phyloP scores from a whole-genome alignment of 2,888 invertebrate genomes.

The Melinaea menophilus region DNA sequence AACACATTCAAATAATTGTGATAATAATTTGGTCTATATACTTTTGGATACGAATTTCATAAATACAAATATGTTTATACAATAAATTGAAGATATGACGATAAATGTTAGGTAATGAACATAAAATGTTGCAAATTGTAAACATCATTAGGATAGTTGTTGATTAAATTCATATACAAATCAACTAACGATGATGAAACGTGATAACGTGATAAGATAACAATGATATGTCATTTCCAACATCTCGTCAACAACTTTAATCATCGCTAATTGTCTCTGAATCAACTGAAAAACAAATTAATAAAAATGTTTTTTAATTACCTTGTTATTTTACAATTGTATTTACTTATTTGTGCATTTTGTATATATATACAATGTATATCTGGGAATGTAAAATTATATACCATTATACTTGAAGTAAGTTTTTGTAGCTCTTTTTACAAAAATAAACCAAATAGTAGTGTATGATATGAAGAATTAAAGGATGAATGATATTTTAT shows the following conservation, averaged over 20 bases:
- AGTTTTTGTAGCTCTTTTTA: too few species aligned
- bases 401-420: too few species aligned
- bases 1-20: slow-evolving; percentile 4
- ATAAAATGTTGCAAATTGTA: not conserved
- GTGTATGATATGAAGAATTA: too few species aligned
- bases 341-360: too few species aligned
- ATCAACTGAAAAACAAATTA: not conserved
- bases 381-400: too few species aligned
- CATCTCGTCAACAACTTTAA: not conserved
- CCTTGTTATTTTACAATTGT: not conserved
- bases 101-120: too few species aligned
- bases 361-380: too few species aligned
- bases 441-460: too few species aligned
- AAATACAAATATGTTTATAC: too few species aligned
- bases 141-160: not conserved
- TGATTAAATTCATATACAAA: not conserved
- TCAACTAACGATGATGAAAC: not conserved
- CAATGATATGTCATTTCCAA: not conserved
- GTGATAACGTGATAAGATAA: not conserved
- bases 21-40: not conserved
- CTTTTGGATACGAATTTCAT: too few species aligned
- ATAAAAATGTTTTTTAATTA: not conserved
- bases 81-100: too few species aligned
- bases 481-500: too few species aligned
- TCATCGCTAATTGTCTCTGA: not conserved